A percentile compares a stretch with the other conserved stretches of the same genome.
These are phyloP conservation scores for Anagyrus pseudococci DNA, from an alignment of 2,888 invertebrate species.

Conservation along the genomic window DNA sequence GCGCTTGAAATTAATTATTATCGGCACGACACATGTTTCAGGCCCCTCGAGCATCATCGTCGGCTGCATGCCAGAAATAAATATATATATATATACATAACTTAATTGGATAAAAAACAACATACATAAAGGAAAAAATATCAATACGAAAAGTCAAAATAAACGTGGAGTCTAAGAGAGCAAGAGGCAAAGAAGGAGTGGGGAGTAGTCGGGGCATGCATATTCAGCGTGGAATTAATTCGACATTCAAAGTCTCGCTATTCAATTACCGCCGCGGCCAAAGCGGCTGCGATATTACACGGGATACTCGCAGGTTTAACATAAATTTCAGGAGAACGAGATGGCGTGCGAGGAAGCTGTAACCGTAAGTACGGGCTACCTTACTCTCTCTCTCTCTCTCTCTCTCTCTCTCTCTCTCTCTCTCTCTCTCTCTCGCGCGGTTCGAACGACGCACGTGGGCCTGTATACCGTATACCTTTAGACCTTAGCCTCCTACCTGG, in stretches of 20 bases:
- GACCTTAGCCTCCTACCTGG: no score
- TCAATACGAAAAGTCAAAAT: neutral
- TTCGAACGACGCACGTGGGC: no score
- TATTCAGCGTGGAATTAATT: slow-evolving; percentile 29
- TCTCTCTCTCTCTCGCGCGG: no score
- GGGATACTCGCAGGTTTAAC: slow-evolving; percentile 30
- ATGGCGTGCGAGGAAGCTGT: slow-evolving; percentile 44
- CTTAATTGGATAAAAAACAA: neutral
- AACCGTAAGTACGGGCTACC: slow-evolving; percentile 35
- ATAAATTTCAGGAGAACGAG: slow-evolving; percentile 29
- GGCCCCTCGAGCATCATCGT: no score
- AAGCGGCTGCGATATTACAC: slow-evolving; percentile 22
- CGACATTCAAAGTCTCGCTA: slow-evolving; percentile 16
- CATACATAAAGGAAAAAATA: neutral
- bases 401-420: no score
- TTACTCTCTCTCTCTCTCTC: neutral
- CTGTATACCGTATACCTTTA: no score
- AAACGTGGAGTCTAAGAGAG: slow-evolving; percentile 12
- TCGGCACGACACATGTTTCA: no score
- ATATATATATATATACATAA: no score
- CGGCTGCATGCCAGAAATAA: no score
- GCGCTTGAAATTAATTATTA: no score
- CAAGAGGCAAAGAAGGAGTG: neutral
- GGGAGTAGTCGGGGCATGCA: slow-evolving; percentile 8
- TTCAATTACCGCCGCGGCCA: slow-evolving; percentile 6